Evolutionary conservation across 1,140 invertebrate species (phyloP).

Genomic region (Listronotus bonariensis): DNA sequence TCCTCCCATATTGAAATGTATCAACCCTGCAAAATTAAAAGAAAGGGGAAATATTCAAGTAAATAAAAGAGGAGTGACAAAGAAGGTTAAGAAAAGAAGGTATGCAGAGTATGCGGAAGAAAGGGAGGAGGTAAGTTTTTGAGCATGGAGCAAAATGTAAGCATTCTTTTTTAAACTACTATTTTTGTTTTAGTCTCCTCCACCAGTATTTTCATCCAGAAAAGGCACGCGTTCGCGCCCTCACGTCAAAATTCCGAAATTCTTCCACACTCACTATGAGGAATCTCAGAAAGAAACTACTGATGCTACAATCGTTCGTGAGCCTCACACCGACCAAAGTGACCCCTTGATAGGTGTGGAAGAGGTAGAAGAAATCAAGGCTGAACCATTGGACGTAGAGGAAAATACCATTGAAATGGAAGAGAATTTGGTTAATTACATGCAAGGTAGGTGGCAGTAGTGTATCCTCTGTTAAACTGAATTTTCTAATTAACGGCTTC

Average conservation of each 20-base stretch:
- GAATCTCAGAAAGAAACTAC: slow-evolving; percentile 20
- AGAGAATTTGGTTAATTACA: slow-evolving; percentile 39
- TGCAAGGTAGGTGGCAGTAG: slow-evolving; percentile 8
- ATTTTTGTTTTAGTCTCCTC: slow-evolving; percentile 42
- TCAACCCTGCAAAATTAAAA: slow-evolving; percentile 20
- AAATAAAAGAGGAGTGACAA: slow-evolving; percentile 20
- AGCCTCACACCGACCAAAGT: slow-evolving; percentile 37
- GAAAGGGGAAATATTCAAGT: slow-evolving; percentile 11
- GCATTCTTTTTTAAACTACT: neutral
- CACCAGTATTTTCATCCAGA: slow-evolving; percentile 41
- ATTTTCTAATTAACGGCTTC: too few species aligned
- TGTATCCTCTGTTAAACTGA: too few species aligned
- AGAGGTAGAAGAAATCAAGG: slow-evolving; percentile 41
- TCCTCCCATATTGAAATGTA: slow-evolving; percentile 21
- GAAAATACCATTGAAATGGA: slow-evolving; percentile 42
- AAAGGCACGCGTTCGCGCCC: slow-evolving; percentile 52
- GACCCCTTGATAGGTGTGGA: slow-evolving; percentile 31
- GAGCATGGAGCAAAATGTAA: neutral
- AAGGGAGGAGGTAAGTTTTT: slow-evolving; percentile 35
- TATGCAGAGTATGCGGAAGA: slow-evolving; percentile 34
- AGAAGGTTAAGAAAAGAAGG: slow-evolving; percentile 37
- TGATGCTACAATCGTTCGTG: slow-evolving; percentile 35
- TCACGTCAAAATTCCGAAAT: slow-evolving; percentile 51
- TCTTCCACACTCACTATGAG: slow-evolving; percentile 44
- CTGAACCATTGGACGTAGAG: slow-evolving; percentile 43